Conservation (phyloP, 2,113 vertebrate genomes). For the Turdus rufiventris region DNA sequence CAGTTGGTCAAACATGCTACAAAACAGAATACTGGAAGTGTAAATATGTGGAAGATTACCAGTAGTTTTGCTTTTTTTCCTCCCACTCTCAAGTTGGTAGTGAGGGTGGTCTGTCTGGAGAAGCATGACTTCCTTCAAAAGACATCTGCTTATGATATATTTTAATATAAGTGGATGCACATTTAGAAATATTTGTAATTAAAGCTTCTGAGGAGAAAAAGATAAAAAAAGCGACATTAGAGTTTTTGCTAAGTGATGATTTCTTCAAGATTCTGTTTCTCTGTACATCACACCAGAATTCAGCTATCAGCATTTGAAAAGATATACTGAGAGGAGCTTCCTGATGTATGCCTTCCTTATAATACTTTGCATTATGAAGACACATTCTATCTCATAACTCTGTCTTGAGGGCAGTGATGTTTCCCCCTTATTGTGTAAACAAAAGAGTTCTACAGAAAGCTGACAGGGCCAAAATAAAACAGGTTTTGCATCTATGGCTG, state of each 20-base stretch:
- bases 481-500: neutral
- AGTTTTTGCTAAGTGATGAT: neutral
- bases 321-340: neutral
- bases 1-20: neutral
- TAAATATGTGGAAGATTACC: neutral
- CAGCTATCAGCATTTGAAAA: neutral
- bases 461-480: conserved; percentile 1
- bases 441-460: neutral
- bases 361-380: neutral
- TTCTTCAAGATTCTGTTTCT: neutral
- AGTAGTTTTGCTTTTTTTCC: neutral
- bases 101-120: neutral
- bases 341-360: neutral
- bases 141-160: neutral
- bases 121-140: neutral
- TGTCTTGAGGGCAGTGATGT: neutral
- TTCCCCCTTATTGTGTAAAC: neutral
- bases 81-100: neutral
- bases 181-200: conserved; percentile 11
- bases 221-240: neutral
- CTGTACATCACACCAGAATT: neutral
- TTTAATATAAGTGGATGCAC: neutral
- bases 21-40: neutral
- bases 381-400: neutral
- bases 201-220: neutral